phyloP scores from a whole-genome alignment of 2,888 invertebrate species.

The Drosophila neonasuta region DNA sequence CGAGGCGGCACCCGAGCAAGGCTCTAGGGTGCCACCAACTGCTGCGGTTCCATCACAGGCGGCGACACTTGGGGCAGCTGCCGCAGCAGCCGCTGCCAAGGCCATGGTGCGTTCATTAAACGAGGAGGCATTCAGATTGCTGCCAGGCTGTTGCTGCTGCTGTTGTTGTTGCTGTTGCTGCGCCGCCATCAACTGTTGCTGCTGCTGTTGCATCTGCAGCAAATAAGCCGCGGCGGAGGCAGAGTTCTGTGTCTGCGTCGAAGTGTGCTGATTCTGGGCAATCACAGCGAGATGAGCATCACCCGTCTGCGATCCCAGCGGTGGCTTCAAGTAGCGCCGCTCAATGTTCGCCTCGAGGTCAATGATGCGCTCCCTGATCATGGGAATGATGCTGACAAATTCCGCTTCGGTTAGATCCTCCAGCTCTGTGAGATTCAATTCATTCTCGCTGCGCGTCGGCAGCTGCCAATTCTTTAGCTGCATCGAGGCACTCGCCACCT shows the following conservation, averaged over 20 bases:
- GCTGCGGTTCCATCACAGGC: constrained; percentile 27
- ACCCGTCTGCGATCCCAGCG: constrained; percentile 86
- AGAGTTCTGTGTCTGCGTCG: constrained; percentile 81
- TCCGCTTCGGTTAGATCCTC: constrained; percentile 81
- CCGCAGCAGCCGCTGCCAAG: constrained; percentile 72
- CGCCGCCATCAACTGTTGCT: constrained; percentile 74
- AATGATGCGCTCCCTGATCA: constrained; percentile 87
- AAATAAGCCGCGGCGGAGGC: constrained; percentile 81
- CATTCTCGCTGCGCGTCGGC: constrained; percentile 84
- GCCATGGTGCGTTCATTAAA: constrained; percentile 79
- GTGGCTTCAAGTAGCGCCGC: constrained; percentile 95
- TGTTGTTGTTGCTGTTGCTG: constrained; percentile 75
- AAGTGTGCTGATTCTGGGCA: constrained; percentile 82
- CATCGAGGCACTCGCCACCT: constrained; percentile 93
- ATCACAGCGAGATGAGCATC: constrained; percentile 86
- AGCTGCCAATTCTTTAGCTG: constrained; percentile 95
- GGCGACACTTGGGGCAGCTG: constrained; percentile 28
- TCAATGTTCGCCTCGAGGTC: constrained; percentile 95
- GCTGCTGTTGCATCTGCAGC: constrained; percentile 78
- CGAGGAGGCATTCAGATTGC: constrained; percentile 69
- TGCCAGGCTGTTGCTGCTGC: constrained; percentile 68
- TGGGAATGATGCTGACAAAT: constrained; percentile 84
- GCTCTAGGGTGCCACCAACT: constrained; percentile 58
- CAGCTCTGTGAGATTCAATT: constrained; percentile 83
- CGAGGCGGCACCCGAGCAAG: constrained; percentile 78